Base-by-base conservation (phyloP, 2,888 invertebrate genomes). In the Acronicta alni region DNA sequence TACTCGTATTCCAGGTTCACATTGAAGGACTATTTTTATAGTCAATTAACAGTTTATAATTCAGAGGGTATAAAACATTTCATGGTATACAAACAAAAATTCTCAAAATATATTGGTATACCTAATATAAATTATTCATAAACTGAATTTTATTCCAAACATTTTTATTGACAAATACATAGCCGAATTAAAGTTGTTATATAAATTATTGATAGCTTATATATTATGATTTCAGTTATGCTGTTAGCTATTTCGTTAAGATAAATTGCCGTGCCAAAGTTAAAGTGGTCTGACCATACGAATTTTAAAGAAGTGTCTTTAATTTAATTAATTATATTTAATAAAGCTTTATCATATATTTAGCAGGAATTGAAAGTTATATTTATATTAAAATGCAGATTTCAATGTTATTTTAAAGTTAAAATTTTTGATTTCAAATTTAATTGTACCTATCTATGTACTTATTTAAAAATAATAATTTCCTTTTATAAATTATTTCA, bases 211-310 rank as follows among this genome's bases (percentile, higher is more conserved):
- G 3, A 30, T 30, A 30, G 12, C 12, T 55, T 57, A 69, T 66
- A 60, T 39, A 53, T 52, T 60, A 61, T 45, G 64, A 44, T 17
- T 65, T 75, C 32, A 55, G 55, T 72, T 65, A 47, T 61, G 63
- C 64, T 54, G 35, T 67, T 79, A 57, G 74, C 75, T 56, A 67
- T 75, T 78, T 77, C n/a, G 39, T 72, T 75, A 52, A 64, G 69
- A 80, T 81, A 76, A 75, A 84, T 82, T 86, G 81, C 87, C 80
- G 88, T 89, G 89, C 89, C 89, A 89, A 89, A 88, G 74, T 77
- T 74, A 70, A 67, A 54, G 77, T 81, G 84, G 83, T 88, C 32
- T 70, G 62, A 84, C 82, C 82, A 80, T 72, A 62, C 66, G 72
- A 72, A 71, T 75, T 79, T 73, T 68, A 77, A 54, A 55, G 12